Base-by-base conservation (phyloP, 2,113 vertebrate species). In the Equus quagga region DNA sequence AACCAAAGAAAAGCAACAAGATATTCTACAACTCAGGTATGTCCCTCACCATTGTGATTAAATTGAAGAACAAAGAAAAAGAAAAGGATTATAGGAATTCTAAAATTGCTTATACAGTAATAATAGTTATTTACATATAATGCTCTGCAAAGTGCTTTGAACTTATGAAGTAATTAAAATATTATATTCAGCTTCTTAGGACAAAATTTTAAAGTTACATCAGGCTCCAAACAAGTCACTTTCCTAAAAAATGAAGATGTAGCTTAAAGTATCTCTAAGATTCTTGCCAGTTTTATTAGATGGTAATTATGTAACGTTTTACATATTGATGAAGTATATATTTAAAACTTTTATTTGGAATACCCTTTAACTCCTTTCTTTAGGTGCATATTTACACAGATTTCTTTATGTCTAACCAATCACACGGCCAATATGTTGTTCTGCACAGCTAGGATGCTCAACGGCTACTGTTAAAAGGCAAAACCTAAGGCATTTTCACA, bases 151-250 rank as follows among this genome's bases (percentile, higher is more conserved):
- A 64, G 23, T 82, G 23, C 14, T 67, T 82, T 92, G 4, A 86
- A 7, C 5, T 93, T 49, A 85, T 24, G 84, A 88, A 92, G 15
- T 17, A 91, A 88, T 62, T 69, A 86, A 79, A 96, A 92, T 70
- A 84, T 41, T 80, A 79, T 5, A 65, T 70, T 89, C 24, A 87
- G 28, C 9, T 88, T 79, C 18, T 90, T 89, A 79, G 31, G 15
- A 87, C 82, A 93, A 90, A 84, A 76, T 96, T 89, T 84, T 64
- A 84, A 93, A 76, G 31, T 79, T 70, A 72, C 6, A 36, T 72
- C 33, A 96, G 21, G 4, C 3, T 3, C 56, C 3, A 90, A 92
- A 54, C 2, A 94, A 64, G 8, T 70, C 76, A 56, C 17, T 49
- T 2, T 33, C 28, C 70, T 84, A 41, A 86, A 95, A 93, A 36